Evolutionary conservation across 2,888 invertebrate genomes (phyloP), one percentile per base, ranked within the genome.

Genomic region (Masnerella sp.): DNA sequence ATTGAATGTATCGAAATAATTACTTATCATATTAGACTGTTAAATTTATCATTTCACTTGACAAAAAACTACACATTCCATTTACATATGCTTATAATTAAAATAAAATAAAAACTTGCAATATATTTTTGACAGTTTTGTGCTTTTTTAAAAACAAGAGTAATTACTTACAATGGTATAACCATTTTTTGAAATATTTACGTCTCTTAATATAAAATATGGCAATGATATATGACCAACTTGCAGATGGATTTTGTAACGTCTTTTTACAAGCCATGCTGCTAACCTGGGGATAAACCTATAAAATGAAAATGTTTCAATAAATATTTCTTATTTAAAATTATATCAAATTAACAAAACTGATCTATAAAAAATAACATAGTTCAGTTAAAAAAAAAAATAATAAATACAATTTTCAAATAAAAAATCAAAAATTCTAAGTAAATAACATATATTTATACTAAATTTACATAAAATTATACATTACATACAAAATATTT

Each of bases 171-270:
- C 94, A 81, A 94, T 89, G 51, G 91, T 92, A 83, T 93, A 93
- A 54, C 94, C 94, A 89, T 92, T 94, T 88, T 94, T 95, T 56
- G 93, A 91, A 72, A 96, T 90, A 81, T 92, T 92, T 20, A 96
- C 94, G 90, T 96, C 94, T 85, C 93, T 92, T 12, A 96, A 88
- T 80, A 92, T 92, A 54, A 95, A 90, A 83, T 94, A 95, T 0
- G 93, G 94, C 58, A 96, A 89, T n/a, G 93, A 92, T 78, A 96
- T 95, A 77, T 94, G 91, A 9, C 95, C 95, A 73, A 96, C 94
- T 78, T 93, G 92, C 40, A 95, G 89, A 84, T 93, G 92, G 77
- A 95, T 91, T 87, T 93, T 92, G 86, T 93, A 95, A 85, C 93
- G 93, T 80, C 93, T 91, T 86, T 94, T 93, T 78, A 95, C 92